A percentile compares a stretch with the other conserved stretches of the same genome.
These are phyloP conservation scores for Drosophila nebulosa DNA, from an alignment of 1,140 invertebrate species.

Conservation along the genomic window DNA sequence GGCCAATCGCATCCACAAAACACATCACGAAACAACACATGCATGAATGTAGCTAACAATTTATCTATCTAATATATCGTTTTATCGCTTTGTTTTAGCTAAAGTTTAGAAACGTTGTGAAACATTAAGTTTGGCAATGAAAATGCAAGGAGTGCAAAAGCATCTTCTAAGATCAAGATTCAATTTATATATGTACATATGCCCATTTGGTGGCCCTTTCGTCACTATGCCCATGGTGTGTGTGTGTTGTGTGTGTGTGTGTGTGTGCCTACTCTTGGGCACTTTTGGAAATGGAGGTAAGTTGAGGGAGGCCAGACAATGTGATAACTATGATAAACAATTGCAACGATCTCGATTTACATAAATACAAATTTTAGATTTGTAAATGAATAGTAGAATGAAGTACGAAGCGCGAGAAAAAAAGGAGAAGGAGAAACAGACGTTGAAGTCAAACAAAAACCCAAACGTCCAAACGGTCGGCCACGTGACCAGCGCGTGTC, in stretches of 20 bases:
- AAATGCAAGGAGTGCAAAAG: too few species aligned
- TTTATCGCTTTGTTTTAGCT: too few species aligned
- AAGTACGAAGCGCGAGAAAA: background rate
- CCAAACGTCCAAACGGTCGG: background rate
- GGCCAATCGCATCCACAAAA: slow-evolving; percentile 2
- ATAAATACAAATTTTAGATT: background rate
- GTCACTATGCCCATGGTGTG: background rate
- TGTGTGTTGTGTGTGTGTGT: too few species aligned
- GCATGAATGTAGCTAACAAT: background rate
- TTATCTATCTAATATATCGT: background rate
- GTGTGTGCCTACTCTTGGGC: too few species aligned
- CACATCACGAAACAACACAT: slow-evolving; percentile 9
- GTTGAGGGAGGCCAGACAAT: background rate
- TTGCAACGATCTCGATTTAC: background rate
- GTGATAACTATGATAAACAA: slow-evolving; percentile 9
- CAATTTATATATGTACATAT: too few species aligned
- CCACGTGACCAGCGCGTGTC: background rate
- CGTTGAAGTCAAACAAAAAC: background rate
- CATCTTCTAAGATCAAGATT: too few species aligned
- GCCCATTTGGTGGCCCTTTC: too few species aligned
- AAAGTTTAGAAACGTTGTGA: too few species aligned
- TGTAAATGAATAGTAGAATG: background rate
- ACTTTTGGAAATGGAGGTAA: background rate
- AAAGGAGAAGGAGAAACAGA: background rate
- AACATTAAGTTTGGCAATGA: too few species aligned